Base-by-base conservation (phyloP, 1,140 invertebrate genomes). In the Caenorhabditis briggsae region DNA sequence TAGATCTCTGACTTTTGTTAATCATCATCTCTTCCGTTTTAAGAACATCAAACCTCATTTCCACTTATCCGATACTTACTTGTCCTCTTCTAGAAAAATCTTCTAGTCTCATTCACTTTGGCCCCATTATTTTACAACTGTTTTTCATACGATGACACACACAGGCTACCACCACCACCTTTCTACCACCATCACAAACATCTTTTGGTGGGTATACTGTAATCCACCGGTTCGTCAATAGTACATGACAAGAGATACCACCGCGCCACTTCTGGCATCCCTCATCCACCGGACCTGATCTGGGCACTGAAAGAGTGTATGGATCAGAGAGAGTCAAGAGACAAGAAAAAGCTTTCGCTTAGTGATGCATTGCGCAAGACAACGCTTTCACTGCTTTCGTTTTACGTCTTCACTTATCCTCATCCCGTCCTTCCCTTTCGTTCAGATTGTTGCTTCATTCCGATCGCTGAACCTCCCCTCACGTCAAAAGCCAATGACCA, bases 401-500 rank as follows among this genome's bases (percentile, higher is more conserved):
- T 78, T 78, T 23, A 78, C 70, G 70, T 78, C 70, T 78, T 50
- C 70, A 18, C 25, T 70, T n/a, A 78, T 78, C 70, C 46, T 78
- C 18, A 78, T 78, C 70, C 70, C 70, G 70, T 78, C 70, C 43
- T 43, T 61, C n/a, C 70, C 46, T 33, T 78, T 78, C 23, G 33
- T 33, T 50, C 50, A 23, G 46, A 23, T 53, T 16, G 5, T 53
- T 16, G 11, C 16, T 53, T 53, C 16, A 14, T 46, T n/a, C 64
- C 64, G 64, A 70, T 70, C 41, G 46, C 70, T 48, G 20, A 48
- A 78, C 70, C 46, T 53, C 16, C 46, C 18, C 33, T 14, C 41
- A 50, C 70, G 70, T 78, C 46, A 78, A 78, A 78, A 78, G 70
- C 70, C 70, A 78, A 78, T 78, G 70, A 78, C 70, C 70, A 78